Conservation (phyloP, 2,797 vertebrate species). For the Momotus momota region DNA sequence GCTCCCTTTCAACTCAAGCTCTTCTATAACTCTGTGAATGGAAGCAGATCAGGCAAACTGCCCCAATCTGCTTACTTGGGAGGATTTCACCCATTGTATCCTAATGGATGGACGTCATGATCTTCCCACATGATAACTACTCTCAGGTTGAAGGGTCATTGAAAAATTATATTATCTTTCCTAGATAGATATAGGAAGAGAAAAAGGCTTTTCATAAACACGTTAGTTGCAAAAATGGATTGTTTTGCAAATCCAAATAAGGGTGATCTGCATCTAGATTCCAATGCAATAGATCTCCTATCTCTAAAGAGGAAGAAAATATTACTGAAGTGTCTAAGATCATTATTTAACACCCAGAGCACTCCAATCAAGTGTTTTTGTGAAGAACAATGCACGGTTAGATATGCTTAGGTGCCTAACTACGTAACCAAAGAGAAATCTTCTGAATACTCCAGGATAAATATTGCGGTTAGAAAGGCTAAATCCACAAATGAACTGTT, state of each 20-base stretch:
- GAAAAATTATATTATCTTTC: not conserved
- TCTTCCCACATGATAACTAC: not conserved
- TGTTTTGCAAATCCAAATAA: not conserved
- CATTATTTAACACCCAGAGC: not conserved
- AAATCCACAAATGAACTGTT: rapidly evolving
- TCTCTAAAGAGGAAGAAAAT: not conserved
- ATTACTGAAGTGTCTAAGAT: not conserved
- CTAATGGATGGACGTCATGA: not conserved
- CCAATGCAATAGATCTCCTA: not conserved
- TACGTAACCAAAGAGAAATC: not conserved
- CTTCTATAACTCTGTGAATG: no score
- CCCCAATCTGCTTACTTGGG: not conserved
- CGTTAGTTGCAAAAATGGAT: not conserved
- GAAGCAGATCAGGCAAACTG: not conserved
- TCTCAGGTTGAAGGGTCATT: not conserved
- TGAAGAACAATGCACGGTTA: not conserved
- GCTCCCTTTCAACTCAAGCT: no score
- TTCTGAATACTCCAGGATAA: not conserved
- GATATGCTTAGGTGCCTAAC: not conserved
- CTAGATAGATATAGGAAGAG: not conserved
- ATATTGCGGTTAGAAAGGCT: not conserved
- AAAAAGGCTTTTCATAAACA: not conserved
- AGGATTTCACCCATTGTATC: not conserved
- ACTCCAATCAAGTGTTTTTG: not conserved
- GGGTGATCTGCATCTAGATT: not conserved